These are phyloP conservation scores for Rhizomys pruinosus DNA, from an alignment of 2,113 vertebrate genomes.

Conservation along the genomic window DNA sequence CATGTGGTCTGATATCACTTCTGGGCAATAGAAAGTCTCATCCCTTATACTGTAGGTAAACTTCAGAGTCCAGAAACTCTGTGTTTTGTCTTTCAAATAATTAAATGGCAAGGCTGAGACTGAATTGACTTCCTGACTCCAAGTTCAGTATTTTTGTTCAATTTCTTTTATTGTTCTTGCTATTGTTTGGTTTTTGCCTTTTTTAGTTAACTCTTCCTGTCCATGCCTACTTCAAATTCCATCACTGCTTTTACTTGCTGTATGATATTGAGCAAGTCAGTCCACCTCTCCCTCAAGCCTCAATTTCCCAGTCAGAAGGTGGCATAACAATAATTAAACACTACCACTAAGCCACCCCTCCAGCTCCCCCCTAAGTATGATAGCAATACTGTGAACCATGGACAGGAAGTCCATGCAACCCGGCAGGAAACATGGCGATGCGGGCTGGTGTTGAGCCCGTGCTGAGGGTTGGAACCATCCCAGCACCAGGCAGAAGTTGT, in stretches of 20 bases:
- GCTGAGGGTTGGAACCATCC: neutral
- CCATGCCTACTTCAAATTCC: neutral
- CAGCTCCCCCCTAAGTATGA: neutral
- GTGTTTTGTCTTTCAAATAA: neutral
- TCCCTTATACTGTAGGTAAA: neutral
- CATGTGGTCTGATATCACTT: neutral
- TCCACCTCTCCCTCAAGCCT: neutral
- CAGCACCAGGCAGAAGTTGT: too few species aligned
- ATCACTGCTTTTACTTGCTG: neutral
- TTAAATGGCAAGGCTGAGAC: neutral
- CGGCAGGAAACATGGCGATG: too few species aligned
- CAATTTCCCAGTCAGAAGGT: conserved; percentile 4
- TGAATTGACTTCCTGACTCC: neutral
- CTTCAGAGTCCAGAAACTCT: neutral
- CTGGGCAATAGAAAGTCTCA: neutral
- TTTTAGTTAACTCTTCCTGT: neutral
- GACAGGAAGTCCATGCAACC: too few species aligned
- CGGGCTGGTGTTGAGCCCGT: too few species aligned
- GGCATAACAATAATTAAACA: neutral
- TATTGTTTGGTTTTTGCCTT: neutral
- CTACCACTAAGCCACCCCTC: neutral
- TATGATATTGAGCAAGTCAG: neutral
- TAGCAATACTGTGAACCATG: neutral
- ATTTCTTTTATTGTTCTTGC: neutral
- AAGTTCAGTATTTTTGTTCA: neutral